A percentile compares a stretch with the other conserved stretches of the same genome.
Evolutionary conservation across 2,888 invertebrate genomes (phyloP).

Genomic region (Acronicta alni): DNA sequence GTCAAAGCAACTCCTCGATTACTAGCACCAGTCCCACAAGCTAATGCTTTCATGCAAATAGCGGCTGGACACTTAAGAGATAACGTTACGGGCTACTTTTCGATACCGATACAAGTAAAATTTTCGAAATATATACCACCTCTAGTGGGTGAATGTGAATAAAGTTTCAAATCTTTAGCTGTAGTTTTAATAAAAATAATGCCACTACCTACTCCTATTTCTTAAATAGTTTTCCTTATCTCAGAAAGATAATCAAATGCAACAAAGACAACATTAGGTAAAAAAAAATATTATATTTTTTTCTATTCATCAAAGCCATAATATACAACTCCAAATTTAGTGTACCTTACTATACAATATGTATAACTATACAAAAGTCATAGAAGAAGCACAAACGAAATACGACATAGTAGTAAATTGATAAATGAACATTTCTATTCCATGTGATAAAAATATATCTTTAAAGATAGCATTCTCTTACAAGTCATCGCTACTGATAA

Average conservation of each 20-base stretch:
- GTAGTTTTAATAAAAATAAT: not conserved
- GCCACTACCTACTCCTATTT: no score
- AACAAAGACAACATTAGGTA: no score
- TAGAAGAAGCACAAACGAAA: no score
- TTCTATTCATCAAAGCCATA: no score
- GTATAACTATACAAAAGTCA: no score
- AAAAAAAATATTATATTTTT: no score
- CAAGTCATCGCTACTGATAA: not conserved
- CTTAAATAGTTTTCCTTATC: no score
- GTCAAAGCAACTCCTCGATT: constrained; percentile 68
- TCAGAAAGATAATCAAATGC: no score
- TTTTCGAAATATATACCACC: constrained; percentile 67
- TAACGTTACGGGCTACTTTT: constrained; percentile 69
- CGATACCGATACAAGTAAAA: constrained; percentile 69
- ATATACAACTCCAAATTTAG: no score
- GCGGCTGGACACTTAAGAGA: constrained; percentile 75
- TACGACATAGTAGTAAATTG: not conserved
- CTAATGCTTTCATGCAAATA: constrained; percentile 67
- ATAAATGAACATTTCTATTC: not conserved
- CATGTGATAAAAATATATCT: not conserved
- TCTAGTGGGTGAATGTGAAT: constrained; percentile 2
- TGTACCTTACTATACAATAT: no score
- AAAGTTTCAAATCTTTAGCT: not conserved
- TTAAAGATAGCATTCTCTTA: not conserved
- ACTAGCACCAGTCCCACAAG: constrained; percentile 59